Base-by-base conservation (phyloP, 2,888 invertebrate species). In the Seladonia tumulorum region DNA sequence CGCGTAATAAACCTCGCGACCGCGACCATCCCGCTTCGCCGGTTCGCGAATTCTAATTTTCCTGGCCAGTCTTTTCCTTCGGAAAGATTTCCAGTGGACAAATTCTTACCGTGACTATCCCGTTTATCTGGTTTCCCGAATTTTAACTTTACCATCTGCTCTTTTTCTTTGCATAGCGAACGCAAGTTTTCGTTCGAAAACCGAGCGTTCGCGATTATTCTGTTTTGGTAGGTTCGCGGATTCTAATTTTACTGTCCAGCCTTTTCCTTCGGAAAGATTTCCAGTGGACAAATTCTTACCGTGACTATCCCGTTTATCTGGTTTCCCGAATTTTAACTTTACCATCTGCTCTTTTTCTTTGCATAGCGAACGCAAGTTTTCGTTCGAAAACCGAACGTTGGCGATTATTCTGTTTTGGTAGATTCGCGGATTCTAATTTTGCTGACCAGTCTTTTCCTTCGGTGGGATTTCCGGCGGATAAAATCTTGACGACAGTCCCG, bases 1-100 rank as follows among this genome's bases (percentile, higher is more conserved):
- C 53, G 57, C n/a, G 7, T 57, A 12, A 70, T 85, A 76, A 86
- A 74, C 60, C 45, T 10, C 60, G 1, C 2, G 10, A 14, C 25
- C n/a, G 29, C 7, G 47, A 25, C 81, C 70, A 74, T 53, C 29
- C 49, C 35, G 39, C 45, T 42, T 53, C 57, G 16, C 0, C 0
- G 29, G 29, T n/a, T 72, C 18, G 12, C 29, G 25, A 7, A 12
- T 72, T 47, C 63, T 18, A 14, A 12, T 14, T 16, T 35, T 7
- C 14, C 29, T 12, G 1, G 1, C 35, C 5, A n/a, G 1, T 8
- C 10, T n/a, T 7, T 25, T 63, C 7, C 29, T 53, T 53, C 3
- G 10, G n/a, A n/a, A n/a, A 53, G 10, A 10, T 3, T 53, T 53
- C 1, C 10, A 10, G 10, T 8, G 22, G 53, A 39, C 8, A 8